Conservation (phyloP, 2,113 vertebrate species). For the Tupaia chinensis region DNA sequence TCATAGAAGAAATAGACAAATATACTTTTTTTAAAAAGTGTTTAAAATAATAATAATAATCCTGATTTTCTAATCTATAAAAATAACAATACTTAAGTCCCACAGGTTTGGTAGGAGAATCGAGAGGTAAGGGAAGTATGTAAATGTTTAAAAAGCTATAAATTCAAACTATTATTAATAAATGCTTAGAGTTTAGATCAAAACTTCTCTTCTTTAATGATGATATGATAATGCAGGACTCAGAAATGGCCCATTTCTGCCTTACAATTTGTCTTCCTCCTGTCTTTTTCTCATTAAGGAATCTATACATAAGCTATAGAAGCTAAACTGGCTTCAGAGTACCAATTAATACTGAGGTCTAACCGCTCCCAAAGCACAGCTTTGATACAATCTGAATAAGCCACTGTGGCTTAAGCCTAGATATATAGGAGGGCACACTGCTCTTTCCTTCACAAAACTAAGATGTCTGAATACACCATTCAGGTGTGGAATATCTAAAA, state of each 20-base stretch:
- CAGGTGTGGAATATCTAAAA: neutral
- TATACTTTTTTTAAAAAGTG: no score
- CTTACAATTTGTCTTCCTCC: neutral
- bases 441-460: neutral
- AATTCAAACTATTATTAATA: neutral
- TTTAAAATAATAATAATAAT: neutral
- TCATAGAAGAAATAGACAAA: no score
- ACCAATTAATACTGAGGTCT: neutral
- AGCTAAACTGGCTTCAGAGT: neutral
- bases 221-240: neutral
- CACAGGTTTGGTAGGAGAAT: neutral
- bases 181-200: neutral
- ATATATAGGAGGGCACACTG: neutral
- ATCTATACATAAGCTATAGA: neutral
- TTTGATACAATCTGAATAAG: neutral
- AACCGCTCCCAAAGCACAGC: neutral
- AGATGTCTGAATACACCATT: neutral
- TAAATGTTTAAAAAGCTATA: neutral
- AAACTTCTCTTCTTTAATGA: conserved; percentile 17
- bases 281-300: neutral
- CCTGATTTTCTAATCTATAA: conserved; percentile 8
- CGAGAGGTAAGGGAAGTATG: neutral
- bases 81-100: conserved; percentile 8
- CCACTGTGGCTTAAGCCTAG: neutral
- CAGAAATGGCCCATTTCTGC: neutral